Conservation (phyloP, 1,140 invertebrate species). For the Caenorhabditis tropicalis region DNA sequence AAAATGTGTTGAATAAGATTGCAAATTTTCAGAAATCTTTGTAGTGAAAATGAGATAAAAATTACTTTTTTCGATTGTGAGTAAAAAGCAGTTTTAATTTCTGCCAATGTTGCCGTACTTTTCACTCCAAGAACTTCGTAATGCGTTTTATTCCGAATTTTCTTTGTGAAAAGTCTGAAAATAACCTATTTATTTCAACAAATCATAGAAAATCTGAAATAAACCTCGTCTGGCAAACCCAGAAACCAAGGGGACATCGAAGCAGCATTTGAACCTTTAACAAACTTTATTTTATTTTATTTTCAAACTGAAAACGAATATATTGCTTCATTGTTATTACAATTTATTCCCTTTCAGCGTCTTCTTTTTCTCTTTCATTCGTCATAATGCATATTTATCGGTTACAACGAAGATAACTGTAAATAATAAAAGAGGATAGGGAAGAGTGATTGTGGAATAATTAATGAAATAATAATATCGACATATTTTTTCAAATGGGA, state of each 20-base stretch:
- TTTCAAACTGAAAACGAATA: neutral
- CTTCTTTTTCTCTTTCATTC: no score
- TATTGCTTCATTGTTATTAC: constrained; percentile 3
- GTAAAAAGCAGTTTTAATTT: constrained; percentile 23
- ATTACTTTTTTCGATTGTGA: constrained; percentile 25
- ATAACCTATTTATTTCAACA: neutral
- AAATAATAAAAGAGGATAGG: neutral
- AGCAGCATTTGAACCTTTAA: neutral
- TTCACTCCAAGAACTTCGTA: neutral
- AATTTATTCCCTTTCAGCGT: neutral
- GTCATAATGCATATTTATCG: neutral
- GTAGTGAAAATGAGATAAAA: no score
- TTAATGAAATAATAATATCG: neutral
- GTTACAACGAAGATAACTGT: neutral
- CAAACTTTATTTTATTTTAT: neutral
- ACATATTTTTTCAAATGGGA: neutral
- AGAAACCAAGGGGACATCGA: neutral
- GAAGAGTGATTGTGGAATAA: neutral
- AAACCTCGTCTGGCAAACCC: constrained; percentile 31
- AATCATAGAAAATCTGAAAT: neutral
- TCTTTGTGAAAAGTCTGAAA: constrained; percentile 19
- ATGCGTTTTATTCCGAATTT: neutral
- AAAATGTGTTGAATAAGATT: no score
- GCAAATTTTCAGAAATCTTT: no score
- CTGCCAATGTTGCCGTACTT: neutral